phyloP scores from a whole-genome alignment of 2,888 invertebrate species.

The Steromphala cineraria region DNA sequence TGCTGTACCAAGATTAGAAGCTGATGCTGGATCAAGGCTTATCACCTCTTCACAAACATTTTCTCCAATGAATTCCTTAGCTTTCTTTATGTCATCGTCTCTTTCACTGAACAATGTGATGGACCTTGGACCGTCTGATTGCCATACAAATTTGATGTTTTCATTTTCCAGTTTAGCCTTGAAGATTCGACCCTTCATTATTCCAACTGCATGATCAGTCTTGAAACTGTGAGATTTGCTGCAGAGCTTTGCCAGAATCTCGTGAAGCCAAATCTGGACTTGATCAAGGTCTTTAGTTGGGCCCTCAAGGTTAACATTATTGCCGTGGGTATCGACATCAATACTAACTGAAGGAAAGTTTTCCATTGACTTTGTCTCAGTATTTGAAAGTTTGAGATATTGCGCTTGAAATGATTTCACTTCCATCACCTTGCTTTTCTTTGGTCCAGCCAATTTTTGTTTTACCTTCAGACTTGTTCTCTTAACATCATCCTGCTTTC shows the following conservation, averaged over 20 bases:
- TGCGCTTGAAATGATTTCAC: background rate
- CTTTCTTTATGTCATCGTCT: background rate
- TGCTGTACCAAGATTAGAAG: background rate
- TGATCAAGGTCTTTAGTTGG: background rate
- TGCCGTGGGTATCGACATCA: background rate
- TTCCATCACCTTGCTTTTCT: background rate
- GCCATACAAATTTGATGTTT: background rate
- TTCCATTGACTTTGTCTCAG: background rate
- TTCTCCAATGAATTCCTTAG: background rate
- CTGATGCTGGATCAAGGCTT: background rate
- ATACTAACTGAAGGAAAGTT: background rate
- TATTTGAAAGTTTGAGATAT: background rate
- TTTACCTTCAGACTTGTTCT: background rate
- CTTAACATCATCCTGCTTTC: background rate
- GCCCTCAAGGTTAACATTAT: background rate
- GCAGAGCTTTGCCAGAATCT: background rate
- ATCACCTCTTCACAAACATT: background rate
- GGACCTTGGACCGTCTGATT: background rate
- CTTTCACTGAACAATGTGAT: background rate
- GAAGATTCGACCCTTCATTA: background rate
- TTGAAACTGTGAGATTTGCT: background rate
- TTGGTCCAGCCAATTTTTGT: background rate
- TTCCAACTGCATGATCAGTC: background rate
- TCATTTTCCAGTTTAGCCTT: background rate
- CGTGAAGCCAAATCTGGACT: background rate